Conservation (phyloP, 2,113 vertebrate species). For the Passer domesticus region DNA sequence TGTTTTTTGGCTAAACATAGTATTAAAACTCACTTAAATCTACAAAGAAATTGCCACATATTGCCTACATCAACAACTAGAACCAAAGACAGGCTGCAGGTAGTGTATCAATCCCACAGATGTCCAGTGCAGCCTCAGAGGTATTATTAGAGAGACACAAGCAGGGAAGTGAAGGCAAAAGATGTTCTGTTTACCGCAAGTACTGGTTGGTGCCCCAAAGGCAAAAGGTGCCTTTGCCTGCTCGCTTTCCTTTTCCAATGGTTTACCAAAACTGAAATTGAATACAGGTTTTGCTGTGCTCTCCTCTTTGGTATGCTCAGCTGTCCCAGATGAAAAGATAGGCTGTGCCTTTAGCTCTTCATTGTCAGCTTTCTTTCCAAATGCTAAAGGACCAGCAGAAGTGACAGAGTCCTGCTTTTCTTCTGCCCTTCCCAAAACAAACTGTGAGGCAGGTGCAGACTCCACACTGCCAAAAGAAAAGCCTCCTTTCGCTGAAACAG, state of each 20-base stretch:
- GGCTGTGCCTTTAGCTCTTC: slow-evolving; percentile 75
- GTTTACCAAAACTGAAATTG: slow-evolving; percentile 81
- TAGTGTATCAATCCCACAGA: not conserved
- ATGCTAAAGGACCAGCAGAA: slow-evolving; percentile 71
- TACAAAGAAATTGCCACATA: not conserved
- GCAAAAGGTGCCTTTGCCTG: slow-evolving; percentile 80
- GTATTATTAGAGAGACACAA: rapidly evolving
- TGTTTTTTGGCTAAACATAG: not conserved
- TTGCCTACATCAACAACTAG: not conserved
- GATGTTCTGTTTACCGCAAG: slow-evolving; percentile 39
- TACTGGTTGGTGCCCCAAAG: slow-evolving; percentile 80
- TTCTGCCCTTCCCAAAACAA: slow-evolving; percentile 85
- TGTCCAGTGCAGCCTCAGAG: not conserved
- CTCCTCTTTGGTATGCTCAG: slow-evolving; percentile 83
- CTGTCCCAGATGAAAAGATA: slow-evolving; percentile 83
- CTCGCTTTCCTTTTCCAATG: slow-evolving; percentile 79
- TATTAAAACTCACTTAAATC: not conserved
- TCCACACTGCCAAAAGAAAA: slow-evolving; percentile 62
- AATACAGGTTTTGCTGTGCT: slow-evolving; percentile 72
- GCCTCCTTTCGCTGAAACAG: slow-evolving; percentile 64
- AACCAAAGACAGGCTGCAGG: not conserved
- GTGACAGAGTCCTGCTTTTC: slow-evolving; percentile 82
- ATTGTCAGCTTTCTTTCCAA: slow-evolving; percentile 82
- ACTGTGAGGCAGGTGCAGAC: slow-evolving; percentile 63
- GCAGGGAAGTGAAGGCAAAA: not conserved